Conservation (phyloP, 2,113 vertebrate species). For the Dromiciops gliroides region DNA sequence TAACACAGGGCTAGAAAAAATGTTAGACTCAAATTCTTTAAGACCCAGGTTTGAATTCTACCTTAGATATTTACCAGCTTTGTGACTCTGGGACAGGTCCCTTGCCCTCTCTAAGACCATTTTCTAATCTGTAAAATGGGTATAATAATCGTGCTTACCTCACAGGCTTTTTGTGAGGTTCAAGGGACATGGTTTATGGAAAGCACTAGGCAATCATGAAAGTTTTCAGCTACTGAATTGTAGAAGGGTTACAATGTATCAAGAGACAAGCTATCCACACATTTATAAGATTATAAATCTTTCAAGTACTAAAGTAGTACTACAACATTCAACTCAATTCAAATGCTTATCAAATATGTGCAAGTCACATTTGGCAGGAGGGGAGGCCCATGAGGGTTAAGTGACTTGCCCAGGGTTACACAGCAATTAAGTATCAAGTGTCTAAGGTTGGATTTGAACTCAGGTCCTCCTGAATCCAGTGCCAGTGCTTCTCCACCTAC, state of each 20-base stretch:
- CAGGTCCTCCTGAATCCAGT: too few relatives aligned
- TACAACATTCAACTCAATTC: background rate
- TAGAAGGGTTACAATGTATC: background rate
- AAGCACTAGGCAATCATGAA: background rate
- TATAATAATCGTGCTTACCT: background rate
- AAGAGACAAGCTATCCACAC: background rate
- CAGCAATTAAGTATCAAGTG: too few relatives aligned
- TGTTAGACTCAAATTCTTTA: background rate
- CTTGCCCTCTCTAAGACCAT: background rate
- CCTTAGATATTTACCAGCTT: background rate
- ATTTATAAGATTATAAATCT: background rate
- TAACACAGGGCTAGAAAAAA: background rate
- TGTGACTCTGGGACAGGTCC: background rate
- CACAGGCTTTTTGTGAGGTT: background rate
- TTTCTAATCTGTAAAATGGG: background rate
- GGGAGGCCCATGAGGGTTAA: too few relatives aligned
- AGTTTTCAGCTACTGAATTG: background rate
- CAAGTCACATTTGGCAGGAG: too few relatives aligned
- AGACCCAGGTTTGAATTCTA: background rate
- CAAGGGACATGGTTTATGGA: background rate
- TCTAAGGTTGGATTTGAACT: too few relatives aligned
- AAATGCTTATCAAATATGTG: background rate
- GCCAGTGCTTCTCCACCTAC: too few relatives aligned
- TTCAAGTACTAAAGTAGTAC: background rate
- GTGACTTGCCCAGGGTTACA: too few relatives aligned